Base-by-base conservation (phyloP, 2,888 invertebrate species). In the Elegia similella region DNA sequence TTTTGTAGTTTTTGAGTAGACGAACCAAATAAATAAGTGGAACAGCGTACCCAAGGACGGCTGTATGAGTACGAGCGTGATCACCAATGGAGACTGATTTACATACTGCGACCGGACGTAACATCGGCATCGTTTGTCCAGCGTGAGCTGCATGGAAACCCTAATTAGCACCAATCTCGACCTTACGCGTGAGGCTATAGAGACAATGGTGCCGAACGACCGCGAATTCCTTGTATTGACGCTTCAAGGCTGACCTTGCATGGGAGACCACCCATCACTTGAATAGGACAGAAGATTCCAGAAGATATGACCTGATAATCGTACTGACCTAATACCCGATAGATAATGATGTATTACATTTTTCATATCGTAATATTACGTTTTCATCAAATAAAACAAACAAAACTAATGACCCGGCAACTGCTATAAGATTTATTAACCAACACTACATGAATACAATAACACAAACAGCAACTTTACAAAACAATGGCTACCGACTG, bases 91-190 rank as follows among this genome's bases (percentile, higher is more conserved):
- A 76, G 78, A 76, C 68, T 71, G 71, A 86, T 88, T 88, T 82
- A 80, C 87, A 89, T 88, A 82, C 76, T 61, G 75, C 70, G 84
- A 76, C 86, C 87, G 88, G 88, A 88, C 83, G 80, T 71, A 74
- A 73, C 76, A 80, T 76, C 80, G 80, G 74, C 79, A 78, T 73
- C 74, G 73, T 74, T 76, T 72, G 77, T 73, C 73, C 73, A 76
- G 76, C 82, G 80, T 80, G 83, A 80, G 63, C 56, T 73, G 80
- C 79, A 82, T 76, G 75, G 67, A 65, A 61, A 58, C 67, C 62
- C 64, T 64, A 63, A 70, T 67, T 70, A 71, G 57, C 55, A 42
- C 23, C 23, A 13, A 30, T 42, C 13, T 30, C 29, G 29, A 50
- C 56, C 42, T 56, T 50, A 42, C n/a, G 7, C 10, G 16, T 15